Evolutionary conservation across 2,888 invertebrate genomes (phyloP), one percentile per base, ranked within the genome.

Genomic region (Creontiades dilutus): DNA sequence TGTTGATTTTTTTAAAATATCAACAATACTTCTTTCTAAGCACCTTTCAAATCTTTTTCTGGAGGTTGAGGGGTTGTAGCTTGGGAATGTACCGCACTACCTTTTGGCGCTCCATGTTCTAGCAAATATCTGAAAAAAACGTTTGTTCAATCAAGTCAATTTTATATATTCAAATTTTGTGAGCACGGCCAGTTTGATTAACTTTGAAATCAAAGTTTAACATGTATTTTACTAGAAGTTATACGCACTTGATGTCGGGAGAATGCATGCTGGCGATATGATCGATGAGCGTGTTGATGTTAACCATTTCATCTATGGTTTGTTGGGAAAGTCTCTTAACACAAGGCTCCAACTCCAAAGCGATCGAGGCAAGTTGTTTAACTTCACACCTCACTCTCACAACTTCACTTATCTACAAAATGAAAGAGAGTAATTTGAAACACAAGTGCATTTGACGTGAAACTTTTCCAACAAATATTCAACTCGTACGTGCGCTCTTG

Each of bases 281-380:
- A 61, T 91, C 91, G 47, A 92, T 91, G 12, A 92, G 91, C 37
- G 91, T 90, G 78, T 92, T 92, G 55, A 92, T 91, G 90, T 92
- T 92, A 28, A 92, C 92, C 91, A 92, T 91, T 89, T 92, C 92
- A 37, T 92, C 92, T 47, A 91, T 90, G 82, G 91, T 92, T 57
- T 91, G 92, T 27, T 92, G 91, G 27, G 92, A 91, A 16, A 92
- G 90, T 52, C 92, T 91, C 80, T 92, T 92, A 1, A 96, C 95
- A 92, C 95, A 96, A 0, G 96, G 96, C 92, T 96, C 95, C 90
- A 96, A 93, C 92, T 96, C 95, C 90, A 95, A 94, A 0, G 95
- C 95, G 78, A 95, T 94, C 27, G 94, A 94, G 92, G 95, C 95
- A 91, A 96, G 93, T 92, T 95, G 95, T 92, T 95, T 95, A 91